These are phyloP conservation scores for Atta colombica DNA, from an alignment of 1,140 invertebrate genomes.

Conservation along the genomic window DNA sequence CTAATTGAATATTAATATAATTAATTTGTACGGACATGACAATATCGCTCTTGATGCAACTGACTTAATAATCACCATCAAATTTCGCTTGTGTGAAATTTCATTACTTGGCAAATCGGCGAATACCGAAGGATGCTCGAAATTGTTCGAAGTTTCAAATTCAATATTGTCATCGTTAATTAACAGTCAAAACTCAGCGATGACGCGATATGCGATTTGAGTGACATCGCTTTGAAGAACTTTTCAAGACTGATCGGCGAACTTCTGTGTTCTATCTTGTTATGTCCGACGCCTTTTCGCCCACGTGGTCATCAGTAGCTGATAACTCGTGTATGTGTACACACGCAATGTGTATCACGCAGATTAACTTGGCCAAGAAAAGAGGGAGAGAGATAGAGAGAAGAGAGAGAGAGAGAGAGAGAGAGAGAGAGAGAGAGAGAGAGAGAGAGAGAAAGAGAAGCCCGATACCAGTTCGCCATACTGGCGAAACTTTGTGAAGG, in stretches of 20 bases:
- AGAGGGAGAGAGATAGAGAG: background rate
- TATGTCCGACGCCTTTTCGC: conserved; percentile 75
- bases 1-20: background rate
- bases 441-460: conserved; percentile 60
- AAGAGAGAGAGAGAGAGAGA: conserved; percentile 10
- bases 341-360: conserved; percentile 56
- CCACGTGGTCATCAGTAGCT: conserved; percentile 73
- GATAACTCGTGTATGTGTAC: conserved; percentile 73
- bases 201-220: background rate
- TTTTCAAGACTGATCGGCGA: conserved; percentile 56
- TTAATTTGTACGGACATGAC: background rate
- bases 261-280: conserved; percentile 31
- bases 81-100: background rate
- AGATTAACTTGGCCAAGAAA: conserved; percentile 62
- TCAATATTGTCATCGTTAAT: conserved; percentile 18
- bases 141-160: background rate
- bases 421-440: conserved; percentile 43
- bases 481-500: conserved; percentile 50
- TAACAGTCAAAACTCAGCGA: background rate
- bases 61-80: background rate
- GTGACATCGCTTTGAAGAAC: conserved; percentile 39
- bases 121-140: background rate
- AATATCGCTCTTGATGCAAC: background rate
- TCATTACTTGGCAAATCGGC: background rate
- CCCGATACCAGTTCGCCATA: conserved; percentile 32